Evolutionary conservation across 2,888 invertebrate genomes (phyloP).

Genomic region (Drosophila nigricruria): DNA sequence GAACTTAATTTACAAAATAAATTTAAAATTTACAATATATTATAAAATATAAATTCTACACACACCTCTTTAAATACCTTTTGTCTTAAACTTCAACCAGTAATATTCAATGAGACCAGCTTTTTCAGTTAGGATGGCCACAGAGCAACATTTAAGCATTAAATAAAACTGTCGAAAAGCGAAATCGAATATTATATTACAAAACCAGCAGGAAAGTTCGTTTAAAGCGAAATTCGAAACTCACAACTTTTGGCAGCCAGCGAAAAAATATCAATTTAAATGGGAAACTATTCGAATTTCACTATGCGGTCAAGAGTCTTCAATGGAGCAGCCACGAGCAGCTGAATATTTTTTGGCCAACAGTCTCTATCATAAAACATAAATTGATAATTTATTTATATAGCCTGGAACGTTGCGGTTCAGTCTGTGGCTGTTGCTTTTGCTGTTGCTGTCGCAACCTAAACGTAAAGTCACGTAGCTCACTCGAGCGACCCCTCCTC

Average conservation of each 20-base stretch:
- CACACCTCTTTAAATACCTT: neutral
- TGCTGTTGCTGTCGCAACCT: slow-evolving; percentile 22
- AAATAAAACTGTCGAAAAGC: neutral
- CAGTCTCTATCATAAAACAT: slow-evolving; percentile 42
- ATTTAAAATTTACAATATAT: neutral
- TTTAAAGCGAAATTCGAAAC: slow-evolving; percentile 4
- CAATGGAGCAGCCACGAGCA: slow-evolving; percentile 8
- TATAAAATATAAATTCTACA: too few species aligned
- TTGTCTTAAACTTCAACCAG: neutral
- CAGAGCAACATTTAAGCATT: neutral
- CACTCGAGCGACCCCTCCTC: slow-evolving; percentile 49
- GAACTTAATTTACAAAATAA: too few species aligned
- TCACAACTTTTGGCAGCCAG: neutral
- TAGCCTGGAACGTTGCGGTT: slow-evolving; percentile 25
- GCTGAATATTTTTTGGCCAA: slow-evolving; percentile 10
- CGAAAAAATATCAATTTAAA: neutral
- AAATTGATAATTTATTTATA: slow-evolving; percentile 62
- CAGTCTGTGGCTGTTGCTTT: slow-evolving; percentile 13
- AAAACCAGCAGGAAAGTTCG: neutral
- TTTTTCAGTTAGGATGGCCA: too few species aligned
- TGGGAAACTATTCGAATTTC: slow-evolving; percentile 14
- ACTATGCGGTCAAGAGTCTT: slow-evolving; percentile 6
- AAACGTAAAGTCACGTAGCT: slow-evolving; percentile 68
- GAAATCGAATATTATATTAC: neutral
- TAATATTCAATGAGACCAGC: neutral